Evolutionary conservation across 2,888 invertebrate genomes (phyloP), one percentile per base, ranked within the genome.

Genomic region (Chironomus tentans): DNA sequence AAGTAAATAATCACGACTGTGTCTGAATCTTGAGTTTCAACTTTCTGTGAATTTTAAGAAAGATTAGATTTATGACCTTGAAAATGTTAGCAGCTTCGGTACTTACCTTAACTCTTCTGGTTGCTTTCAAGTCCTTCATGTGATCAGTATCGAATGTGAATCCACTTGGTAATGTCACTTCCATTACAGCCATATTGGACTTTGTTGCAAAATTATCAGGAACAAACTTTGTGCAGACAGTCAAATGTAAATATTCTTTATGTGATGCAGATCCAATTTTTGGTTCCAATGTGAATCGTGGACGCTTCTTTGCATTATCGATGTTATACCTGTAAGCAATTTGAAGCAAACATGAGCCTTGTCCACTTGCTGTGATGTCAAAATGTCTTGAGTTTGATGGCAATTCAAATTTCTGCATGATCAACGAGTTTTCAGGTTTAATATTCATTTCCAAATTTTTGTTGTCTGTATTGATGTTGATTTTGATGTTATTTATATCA

Each of bases 171-270:
- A 95, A 85, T 78, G 89, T 90, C 0, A 95, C 91, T 79, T 93
- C 93, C 85, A 94, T 90, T 2, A 95, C 90, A 10, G 93, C 91
- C 88, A 94, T 90, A 78, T 97, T 97, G 77, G 91, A 90, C 70
- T 88, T 87, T 79, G 88, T 88, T 50, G 87, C 87, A 77, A 85
- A 83, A 82, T 71, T 80, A 79, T 83, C 88, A 75, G 86, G 84
- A 2, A 90, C 90, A 81, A 90, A 92, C 77, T 91, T 90, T 71
- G 91, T 88, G 80, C 96, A 96, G 76, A 95, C 88, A 7, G 93
- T 93, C 15, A 96, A 86, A 80, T 92, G 91, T 77, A 95, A 85
- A 78, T 92, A 90, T 81, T 92, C 87, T 68, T 86, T 86, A 78
- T 92, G 90, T 1, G 93, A 92, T 78, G 91, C 91, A 79, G 90